Conservation (phyloP, 2,888 invertebrate species). For the Tetragonisca angustula region DNA sequence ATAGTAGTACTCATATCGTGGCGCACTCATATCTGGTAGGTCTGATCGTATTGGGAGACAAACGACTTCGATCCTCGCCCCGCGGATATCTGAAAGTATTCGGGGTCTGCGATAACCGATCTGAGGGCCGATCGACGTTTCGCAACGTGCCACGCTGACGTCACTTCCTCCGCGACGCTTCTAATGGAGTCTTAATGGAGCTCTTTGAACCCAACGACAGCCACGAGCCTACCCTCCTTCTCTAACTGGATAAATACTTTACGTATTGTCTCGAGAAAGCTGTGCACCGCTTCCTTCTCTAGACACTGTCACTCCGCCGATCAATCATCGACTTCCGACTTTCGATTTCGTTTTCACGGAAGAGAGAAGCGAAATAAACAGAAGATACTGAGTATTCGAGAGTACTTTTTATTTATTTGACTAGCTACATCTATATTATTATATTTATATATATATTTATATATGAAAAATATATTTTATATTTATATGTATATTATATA, state of each 20-base stretch:
- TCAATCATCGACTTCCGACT: background rate
- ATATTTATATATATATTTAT: no score
- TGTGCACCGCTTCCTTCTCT: background rate
- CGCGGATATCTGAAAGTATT: constrained; percentile 29
- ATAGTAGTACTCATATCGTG: no score
- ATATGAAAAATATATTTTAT: no score
- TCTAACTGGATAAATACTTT: constrained; percentile 35
- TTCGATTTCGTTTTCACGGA: background rate
- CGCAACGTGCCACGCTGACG: constrained; percentile 19
- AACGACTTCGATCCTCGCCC: background rate
- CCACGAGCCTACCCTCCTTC: background rate
- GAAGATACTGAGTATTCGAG: no score
- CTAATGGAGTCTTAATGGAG: constrained; percentile 53
- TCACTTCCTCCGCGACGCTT: constrained; percentile 18
- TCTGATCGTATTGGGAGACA: background rate
- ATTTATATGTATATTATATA: no score
- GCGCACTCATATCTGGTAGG: background rate
- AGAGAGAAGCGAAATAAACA: no score
- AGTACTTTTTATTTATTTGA: no score
- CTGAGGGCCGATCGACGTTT: constrained; percentile 13
- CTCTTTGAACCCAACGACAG: constrained; percentile 44
- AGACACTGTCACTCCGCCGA: background rate
- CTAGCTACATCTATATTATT: no score
- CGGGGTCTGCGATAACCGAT: constrained; percentile 6
- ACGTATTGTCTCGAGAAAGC: constrained; percentile 26